Evolutionary conservation across 1,140 invertebrate species (phyloP).

Genomic region (Cephus cinctus): DNA sequence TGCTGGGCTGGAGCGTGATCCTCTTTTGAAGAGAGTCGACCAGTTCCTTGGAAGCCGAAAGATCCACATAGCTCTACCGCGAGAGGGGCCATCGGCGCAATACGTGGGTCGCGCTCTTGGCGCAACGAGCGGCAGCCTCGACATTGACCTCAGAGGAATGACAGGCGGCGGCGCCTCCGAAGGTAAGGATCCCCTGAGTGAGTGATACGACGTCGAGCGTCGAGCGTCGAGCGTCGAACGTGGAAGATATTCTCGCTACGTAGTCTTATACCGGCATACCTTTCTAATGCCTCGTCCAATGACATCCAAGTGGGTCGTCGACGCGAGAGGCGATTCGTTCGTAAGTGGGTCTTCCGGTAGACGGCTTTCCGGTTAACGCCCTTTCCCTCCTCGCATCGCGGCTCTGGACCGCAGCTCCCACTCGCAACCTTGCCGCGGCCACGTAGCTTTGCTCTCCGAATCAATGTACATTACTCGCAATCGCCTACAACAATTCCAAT

Average conservation of each 20-base stretch:
- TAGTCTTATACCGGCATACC: constrained; percentile 38
- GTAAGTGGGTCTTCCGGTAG: constrained; percentile 18
- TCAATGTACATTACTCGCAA: too few species aligned
- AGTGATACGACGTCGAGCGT: constrained; percentile 8
- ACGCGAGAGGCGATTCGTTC: constrained; percentile 29
- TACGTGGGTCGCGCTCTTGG: constrained; percentile 47
- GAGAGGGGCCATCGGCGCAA: constrained; percentile 45
- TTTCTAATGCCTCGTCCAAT: constrained; percentile 34
- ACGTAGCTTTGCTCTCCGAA: too few species aligned
- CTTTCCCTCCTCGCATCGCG: background rate
- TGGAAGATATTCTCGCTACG: constrained; percentile 6
- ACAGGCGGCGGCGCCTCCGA: constrained; percentile 41
- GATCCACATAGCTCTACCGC: constrained; percentile 39
- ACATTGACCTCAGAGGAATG: constrained; percentile 38
- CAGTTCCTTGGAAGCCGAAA: constrained; percentile 40
- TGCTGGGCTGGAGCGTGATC: constrained; percentile 25
- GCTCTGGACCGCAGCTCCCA: background rate
- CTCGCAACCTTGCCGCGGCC: constrained; percentile 1
- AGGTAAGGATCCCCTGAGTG: constrained; percentile 32
- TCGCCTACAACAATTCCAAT: too few species aligned
- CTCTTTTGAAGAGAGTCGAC: constrained; percentile 43
- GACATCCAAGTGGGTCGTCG: constrained; percentile 31
- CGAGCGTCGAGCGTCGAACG: constrained; percentile 13
- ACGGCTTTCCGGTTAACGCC: background rate
- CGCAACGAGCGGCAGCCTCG: constrained; percentile 37